Conservation (phyloP, 2,888 invertebrate genomes). For the Ophion slaviceki region DNA sequence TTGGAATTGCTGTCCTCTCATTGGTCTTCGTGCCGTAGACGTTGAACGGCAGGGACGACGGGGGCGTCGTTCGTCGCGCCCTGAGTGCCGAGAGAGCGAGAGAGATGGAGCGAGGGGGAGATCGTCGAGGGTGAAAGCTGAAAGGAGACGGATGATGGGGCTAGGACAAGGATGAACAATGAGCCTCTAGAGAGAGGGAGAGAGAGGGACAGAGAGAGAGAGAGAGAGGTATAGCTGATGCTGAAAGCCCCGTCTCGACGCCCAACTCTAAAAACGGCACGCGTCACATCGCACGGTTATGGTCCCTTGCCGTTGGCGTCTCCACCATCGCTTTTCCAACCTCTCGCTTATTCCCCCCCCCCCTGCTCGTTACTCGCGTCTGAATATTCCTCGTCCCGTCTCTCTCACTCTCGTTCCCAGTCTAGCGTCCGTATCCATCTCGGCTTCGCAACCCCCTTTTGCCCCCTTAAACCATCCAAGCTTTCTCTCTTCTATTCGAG, state of each 20-base stretch:
- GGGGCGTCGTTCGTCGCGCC: slow-evolving; percentile 60
- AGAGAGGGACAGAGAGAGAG: slow-evolving; percentile 43
- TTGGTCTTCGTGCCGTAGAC: slow-evolving; percentile 76
- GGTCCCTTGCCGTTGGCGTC: slow-evolving; percentile 64
- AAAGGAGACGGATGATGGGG: not conserved
- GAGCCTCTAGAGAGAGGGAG: not conserved
- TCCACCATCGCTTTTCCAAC: slow-evolving; percentile 49
- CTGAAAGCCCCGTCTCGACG: slow-evolving; percentile 77
- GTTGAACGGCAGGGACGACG: slow-evolving; percentile 67
- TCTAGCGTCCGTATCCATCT: slow-evolving; percentile 8
- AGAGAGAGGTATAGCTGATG: slow-evolving; percentile 55
- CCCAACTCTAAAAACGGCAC: slow-evolving; percentile 80
- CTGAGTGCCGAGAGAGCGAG: slow-evolving; percentile 29
- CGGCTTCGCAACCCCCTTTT: slow-evolving; percentile 39
- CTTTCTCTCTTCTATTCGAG: slow-evolving; percentile 11
- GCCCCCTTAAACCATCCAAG: slow-evolving; percentile 15
- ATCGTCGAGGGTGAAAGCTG: slow-evolving; percentile 50
- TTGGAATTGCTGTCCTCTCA: slow-evolving; percentile 66
- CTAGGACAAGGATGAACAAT: slow-evolving; percentile 7
- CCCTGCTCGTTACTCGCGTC: slow-evolving; percentile 38
- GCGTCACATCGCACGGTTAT: slow-evolving; percentile 78
- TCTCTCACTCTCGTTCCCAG: slow-evolving; percentile 39
- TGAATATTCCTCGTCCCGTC: slow-evolving; percentile 44
- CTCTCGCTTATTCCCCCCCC: slow-evolving; percentile 50
- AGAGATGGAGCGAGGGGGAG: slow-evolving; percentile 35